Conservation (phyloP, 1,140 invertebrate genomes). For the Camponotus pennsylvanicus region DNA sequence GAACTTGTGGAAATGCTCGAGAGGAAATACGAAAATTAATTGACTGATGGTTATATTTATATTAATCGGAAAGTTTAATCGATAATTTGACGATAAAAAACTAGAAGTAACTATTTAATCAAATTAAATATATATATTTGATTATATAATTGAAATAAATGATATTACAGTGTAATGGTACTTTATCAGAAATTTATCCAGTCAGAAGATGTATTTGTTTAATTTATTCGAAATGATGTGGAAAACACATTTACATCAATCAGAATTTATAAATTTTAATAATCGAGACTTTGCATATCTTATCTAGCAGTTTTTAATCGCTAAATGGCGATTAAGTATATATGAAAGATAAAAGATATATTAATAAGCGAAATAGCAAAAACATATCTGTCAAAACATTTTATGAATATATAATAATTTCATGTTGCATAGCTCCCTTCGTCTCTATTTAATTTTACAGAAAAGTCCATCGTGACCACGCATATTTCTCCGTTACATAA, state of each 20-base stretch:
- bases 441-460: conserved; percentile 8
- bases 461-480: not conserved
- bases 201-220: not conserved
- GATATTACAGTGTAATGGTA: not conserved
- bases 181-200: not conserved
- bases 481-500: conserved; percentile 21
- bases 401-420: conserved; percentile 8
- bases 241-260: not conserved
- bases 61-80: not conserved
- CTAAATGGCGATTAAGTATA: not conserved
- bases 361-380: conserved; percentile 11
- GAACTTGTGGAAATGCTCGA: not conserved
- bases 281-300: not conserved
- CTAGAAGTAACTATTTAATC: not conserved
- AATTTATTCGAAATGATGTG: not conserved
- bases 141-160: not conserved
- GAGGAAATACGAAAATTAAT: not conserved
- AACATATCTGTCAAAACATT: not conserved
- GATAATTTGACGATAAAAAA: not conserved
- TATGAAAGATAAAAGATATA: not conserved
- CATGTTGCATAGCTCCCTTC: not conserved
- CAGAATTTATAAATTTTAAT: not conserved
- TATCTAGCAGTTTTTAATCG: not conserved
- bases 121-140: not conserved
- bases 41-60: not conserved